Base-by-base conservation (phyloP, 1,140 invertebrate species). In the Choristoneura fumiferana region DNA sequence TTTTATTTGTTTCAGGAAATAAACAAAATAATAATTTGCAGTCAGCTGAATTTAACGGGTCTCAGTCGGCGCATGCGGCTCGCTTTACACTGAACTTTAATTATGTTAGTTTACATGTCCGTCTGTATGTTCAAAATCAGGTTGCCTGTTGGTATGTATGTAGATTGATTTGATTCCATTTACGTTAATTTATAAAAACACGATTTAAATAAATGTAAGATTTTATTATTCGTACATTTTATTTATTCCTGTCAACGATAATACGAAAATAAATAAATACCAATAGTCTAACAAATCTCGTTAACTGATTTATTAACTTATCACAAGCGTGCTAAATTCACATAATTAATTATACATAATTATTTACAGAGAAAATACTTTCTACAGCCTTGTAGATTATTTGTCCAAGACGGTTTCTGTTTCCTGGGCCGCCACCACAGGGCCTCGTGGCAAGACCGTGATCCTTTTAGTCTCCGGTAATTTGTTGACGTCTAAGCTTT, bases 371-470 rank as follows among this genome's bases (percentile, higher is more conserved):
- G 65, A 76, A 64, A 73, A 76, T 65, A 69, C 60, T 70, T 65
- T 66, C 69, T 78, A 81, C 69, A 58, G 36, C 18, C 43, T 38
- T 63, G 62, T 67, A 74, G 67, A 58, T 58, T 54, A 54, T 22
- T 54, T 54, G 8, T 54, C 40, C 39, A 33, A 17, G 17, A 49
- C n/a, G n/a, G 4, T 52, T 34, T 73, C 65, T 0, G 72, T 58
- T 37, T 89, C 88, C 49, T 89, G 87, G 3, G 89, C 89, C 4
- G 84, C 83, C 0, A 90, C 89, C 4, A 89, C 73, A 1, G 89
- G 84, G 10, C 89, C 82, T 54, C 88, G 58, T 0, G 88, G 88
- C 65, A 90, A 71, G 37, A 90, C 87, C 69, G 85, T 74, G 58
- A 89, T 89, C 57, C 85, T 84, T 69, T 87, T 87, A 5, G 81